Percentiles rank a stretch among this genome's conserved stretches.
Evolutionary conservation across 2,113 vertebrate genomes (phyloP).

Genomic region (Boulengeromyrus knoepffleri): DNA sequence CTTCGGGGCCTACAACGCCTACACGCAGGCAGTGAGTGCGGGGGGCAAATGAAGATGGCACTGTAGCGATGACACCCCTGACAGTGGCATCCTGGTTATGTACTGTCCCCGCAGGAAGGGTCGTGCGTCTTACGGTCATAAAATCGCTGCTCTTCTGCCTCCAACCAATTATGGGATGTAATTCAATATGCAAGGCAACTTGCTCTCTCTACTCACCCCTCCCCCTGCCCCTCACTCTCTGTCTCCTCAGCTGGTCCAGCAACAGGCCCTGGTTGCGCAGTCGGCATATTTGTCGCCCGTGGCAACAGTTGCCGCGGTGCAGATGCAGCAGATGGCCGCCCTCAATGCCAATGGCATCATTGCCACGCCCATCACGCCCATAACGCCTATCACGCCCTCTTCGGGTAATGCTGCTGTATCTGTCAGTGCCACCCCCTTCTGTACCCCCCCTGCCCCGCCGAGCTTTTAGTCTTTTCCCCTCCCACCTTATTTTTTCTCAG

Average conservation of each 20-base stretch:
- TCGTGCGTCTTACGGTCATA: background rate
- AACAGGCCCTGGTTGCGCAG: conserved; percentile 85
- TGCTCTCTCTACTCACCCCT: background rate
- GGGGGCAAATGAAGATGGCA: background rate
- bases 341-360: conserved; percentile 84
- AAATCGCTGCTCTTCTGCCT: background rate
- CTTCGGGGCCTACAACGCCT: conserved; percentile 83
- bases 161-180: conserved; percentile 1
- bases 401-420: conserved; percentile 55
- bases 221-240: background rate
- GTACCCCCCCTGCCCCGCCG: background rate
- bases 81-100: background rate
- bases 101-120: background rate
- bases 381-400: conserved; percentile 74
- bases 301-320: conserved; percentile 81
- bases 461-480: conserved; percentile 15
- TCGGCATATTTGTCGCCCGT: conserved; percentile 88
- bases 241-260: conserved; percentile 73
- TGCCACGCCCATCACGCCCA: conserved; percentile 68
- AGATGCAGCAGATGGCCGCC: conserved; percentile 87
- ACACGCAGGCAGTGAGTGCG: conserved; percentile 78
- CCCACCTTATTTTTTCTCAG: background rate
- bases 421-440: conserved; percentile 1
- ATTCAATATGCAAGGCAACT: background rate
- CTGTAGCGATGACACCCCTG: background rate